phyloP scores from a whole-genome alignment of 2,888 invertebrate genomes.

The Hirtodrosophila cameraria region DNA sequence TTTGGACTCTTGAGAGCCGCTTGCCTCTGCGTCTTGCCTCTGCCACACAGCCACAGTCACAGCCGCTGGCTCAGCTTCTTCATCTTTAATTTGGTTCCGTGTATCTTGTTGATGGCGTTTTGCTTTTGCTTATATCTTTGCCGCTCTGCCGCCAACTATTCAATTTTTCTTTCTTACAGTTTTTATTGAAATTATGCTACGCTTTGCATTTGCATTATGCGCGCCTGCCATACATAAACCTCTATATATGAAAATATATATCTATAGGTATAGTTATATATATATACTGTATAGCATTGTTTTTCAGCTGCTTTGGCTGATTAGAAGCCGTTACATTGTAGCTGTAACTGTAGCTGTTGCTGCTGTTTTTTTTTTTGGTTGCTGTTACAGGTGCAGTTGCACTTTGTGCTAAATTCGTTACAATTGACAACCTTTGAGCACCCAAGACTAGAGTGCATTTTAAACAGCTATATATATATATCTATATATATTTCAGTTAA shows the following conservation, averaged over 20 bases:
- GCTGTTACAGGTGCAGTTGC: conserved; percentile 45
- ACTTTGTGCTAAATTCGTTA: conserved; percentile 11
- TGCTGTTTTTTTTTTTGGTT: conserved; percentile 5
- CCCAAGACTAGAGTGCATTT: conserved; percentile 2
- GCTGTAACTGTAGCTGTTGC: conserved; percentile 26
- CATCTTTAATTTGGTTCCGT: conserved; percentile 80
- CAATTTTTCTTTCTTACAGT: conserved; percentile 33
- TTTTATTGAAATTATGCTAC: conserved; percentile 71
- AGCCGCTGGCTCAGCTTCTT: conserved; percentile 64
- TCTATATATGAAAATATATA: neutral
- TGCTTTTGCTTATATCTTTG: conserved; percentile 75
- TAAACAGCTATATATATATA: neutral
- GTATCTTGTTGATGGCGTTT: conserved; percentile 79
- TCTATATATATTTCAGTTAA: conserved; percentile 9
- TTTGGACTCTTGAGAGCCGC: conserved; percentile 31
- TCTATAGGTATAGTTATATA: neutral
- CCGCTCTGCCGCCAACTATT: conserved; percentile 59
- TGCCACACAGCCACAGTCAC: conserved; percentile 14
- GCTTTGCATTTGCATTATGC: conserved; percentile 70
- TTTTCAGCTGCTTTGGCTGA: conserved; percentile 16
- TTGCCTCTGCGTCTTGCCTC: conserved; percentile 10
- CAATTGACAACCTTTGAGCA: conserved; percentile 18
- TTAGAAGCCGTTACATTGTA: conserved; percentile 50
- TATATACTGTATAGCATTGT: conserved; percentile 19
- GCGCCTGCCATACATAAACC: conserved; percentile 38